A percentile compares a stretch with the other conserved stretches of the same genome.
These are phyloP conservation scores for Thamnophis sirtalis DNA, from an alignment of 2,113 vertebrate genomes.

Conservation along the genomic window DNA sequence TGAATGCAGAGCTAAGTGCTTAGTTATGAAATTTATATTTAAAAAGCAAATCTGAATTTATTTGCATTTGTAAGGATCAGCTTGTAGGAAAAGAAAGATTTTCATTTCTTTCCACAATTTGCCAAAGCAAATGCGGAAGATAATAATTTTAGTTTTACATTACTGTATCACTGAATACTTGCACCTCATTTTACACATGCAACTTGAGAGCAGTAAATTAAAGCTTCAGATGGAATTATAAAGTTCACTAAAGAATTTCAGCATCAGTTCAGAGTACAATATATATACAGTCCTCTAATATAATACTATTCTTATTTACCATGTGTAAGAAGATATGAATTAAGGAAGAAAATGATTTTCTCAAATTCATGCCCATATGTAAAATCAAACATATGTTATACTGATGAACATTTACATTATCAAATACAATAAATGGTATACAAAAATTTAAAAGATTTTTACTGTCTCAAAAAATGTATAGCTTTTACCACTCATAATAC, in stretches of 20 bases:
- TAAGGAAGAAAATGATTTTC: neutral
- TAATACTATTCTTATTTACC: neutral
- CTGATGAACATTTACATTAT: neutral
- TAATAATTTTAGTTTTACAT: neutral
- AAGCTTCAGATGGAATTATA: slow-evolving; percentile 5
- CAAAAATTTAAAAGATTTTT: neutral
- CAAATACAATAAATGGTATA: slow-evolving; percentile 2
- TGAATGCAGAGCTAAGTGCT: neutral
- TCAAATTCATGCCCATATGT: neutral
- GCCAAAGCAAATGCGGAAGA: neutral
- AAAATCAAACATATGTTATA: slow-evolving; percentile 2
- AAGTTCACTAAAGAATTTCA: neutral
- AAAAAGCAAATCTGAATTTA: neutral
- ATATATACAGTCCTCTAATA: slow-evolving; percentile 1
- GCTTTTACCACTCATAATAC: neutral
- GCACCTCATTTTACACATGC: neutral
- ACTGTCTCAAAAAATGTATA: neutral
- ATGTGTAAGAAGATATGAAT: slow-evolving; percentile 7
- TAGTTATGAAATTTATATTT: neutral
- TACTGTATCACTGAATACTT: neutral
- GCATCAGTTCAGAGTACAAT: slow-evolving; percentile 2
- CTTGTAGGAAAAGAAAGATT: neutral
- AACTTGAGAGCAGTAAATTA: slow-evolving; percentile 1
- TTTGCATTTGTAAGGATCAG: neutral
- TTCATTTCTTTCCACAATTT: neutral